Evolutionary conservation across 2,113 vertebrate genomes (phyloP), one percentile per base, ranked within the genome.

Genomic region (Urocynchramus pylzowi): DNA sequence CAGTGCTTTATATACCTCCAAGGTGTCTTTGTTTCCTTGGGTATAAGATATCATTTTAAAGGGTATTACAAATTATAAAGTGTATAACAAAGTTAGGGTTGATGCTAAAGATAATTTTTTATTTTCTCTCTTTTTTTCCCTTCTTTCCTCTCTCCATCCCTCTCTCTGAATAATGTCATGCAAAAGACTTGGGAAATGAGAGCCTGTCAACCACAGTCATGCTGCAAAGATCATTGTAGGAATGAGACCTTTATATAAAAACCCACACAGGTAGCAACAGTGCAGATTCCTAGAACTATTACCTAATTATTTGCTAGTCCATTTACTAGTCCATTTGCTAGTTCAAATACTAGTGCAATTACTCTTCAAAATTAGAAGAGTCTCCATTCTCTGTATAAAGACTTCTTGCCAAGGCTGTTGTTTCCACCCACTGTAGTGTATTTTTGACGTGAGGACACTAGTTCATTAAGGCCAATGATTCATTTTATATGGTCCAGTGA

Each of bases 381-480:
- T 6, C 6, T 35, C 60, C 17, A 24, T 78, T 78, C 41, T n/a
- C 30, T 79, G 3, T n/a, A 20, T 18, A 54, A 88, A 87, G 47
- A 45, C 16, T 53, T 39, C 47, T 63, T 81, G 44, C 60, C 41
- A 87, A 87, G 13, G n/a, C 24, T 70, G 39, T 24, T 81, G 10
- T 74, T 92, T 73, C 63, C 22, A 39, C 30, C 24, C 64, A 47
- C 33, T 31, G 20, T 16, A 65, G 84, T 24, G 22, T 44, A 64
- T 87, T 91, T 93, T 86, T 92, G 77, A 75, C 53, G 49, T 20
- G 18, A 31, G 60, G 57, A 89, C 77, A 79, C 41, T 35, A 57
- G 91, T 91, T 94, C 94, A 68, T 93, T 91, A 93, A 60, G 89
- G 81, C 79, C 84, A 96, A 50, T 13, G 15, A 68, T 87, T 95